Conservation (phyloP, 2,797 vertebrate genomes). For the Cyclura pinguis region DNA sequence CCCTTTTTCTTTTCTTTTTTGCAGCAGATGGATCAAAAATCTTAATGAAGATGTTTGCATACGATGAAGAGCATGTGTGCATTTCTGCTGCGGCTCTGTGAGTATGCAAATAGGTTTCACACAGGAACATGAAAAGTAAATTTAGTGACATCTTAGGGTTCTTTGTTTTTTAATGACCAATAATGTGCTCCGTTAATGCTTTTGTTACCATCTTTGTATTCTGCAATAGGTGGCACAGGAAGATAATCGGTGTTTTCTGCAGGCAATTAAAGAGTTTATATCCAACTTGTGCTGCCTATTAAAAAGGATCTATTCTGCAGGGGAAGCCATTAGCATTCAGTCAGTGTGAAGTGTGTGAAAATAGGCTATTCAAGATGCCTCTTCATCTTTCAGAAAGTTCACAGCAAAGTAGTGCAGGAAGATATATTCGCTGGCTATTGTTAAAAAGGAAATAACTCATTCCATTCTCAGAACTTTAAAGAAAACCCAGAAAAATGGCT, state of each 20-base stretch:
- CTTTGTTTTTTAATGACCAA: slow-evolving; percentile 71
- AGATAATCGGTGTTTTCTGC: slow-evolving; percentile 70
- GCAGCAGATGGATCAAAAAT: slow-evolving; percentile 65
- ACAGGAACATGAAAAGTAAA: slow-evolving; percentile 69
- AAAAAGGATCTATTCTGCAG: slow-evolving; percentile 67
- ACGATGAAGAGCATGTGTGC: slow-evolving; percentile 44
- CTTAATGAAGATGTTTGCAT: slow-evolving; percentile 66
- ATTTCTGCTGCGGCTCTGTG: slow-evolving; percentile 47
- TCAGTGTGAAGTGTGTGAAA: slow-evolving; percentile 63
- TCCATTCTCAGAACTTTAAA: slow-evolving; percentile 61
- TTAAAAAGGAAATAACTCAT: slow-evolving; percentile 56
- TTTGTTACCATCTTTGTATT: slow-evolving; percentile 73
- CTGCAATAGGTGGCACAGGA: slow-evolving; percentile 65
- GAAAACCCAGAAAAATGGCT: slow-evolving; percentile 53
- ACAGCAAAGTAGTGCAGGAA: slow-evolving; percentile 47
- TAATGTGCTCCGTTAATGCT: slow-evolving; percentile 69
- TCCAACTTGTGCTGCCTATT: slow-evolving; percentile 68
- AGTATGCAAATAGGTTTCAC: slow-evolving; percentile 59
- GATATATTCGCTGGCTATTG: slow-evolving; percentile 55
- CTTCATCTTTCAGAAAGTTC: slow-evolving; percentile 50
- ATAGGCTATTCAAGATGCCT: slow-evolving; percentile 56
- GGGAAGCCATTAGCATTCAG: slow-evolving; percentile 70
- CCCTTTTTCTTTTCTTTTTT: not conserved
- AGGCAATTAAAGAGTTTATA: slow-evolving; percentile 75
- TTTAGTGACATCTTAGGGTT: slow-evolving; percentile 73